Base-by-base conservation (phyloP, 2,888 invertebrate species). In the Gonocerus acuteangulatus region DNA sequence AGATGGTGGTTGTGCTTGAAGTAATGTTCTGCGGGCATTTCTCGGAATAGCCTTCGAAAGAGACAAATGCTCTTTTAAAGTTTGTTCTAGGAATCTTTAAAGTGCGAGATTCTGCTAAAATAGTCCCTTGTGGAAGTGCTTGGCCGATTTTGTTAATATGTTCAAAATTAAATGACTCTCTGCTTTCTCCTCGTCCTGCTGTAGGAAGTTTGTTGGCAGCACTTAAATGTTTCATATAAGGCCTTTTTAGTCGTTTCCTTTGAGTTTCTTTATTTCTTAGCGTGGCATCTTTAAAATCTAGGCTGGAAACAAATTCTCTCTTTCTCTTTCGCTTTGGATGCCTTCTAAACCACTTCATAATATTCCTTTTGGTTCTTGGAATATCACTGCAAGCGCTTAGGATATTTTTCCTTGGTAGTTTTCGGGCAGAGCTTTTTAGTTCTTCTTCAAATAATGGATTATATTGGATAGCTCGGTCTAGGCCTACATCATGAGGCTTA, bases 241-340 rank as follows among this genome's bases (percentile, higher is more conserved):
- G 7, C 3, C 39, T 11, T 9, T 39, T 9, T 9, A n/a, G 15
- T 4, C 15, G 7, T 39, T n/a, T 15, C n/a, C 39, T 39, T 11
- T 15, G 3, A 13, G n/a, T 11, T 39, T 4, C n/a, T 13, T 15
- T 15, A 13, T 39, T 4, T 39, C n/a, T 39, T 4, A 39, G 27
- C 4, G 39, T n/a, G 6, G 6, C 11, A 6, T 6, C 11, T 6
- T 11, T 9, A 11, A 9, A 32, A n/a, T 39, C 39, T n/a, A 9
- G 3, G 13, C 39, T 19, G 22, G 22, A 34, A n/a, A 54, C 42
- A 39, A 54, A 54, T 15, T 42, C 54, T 16, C 54, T 42, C 16
- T 36, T 51, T 21, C 34, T 51, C n/a, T n/a, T 51, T 15, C 15
- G 4, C 15, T 15, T 39, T 15, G 13, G 13, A n/a, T 39, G 4